Percentiles rank a stretch among this genome's conserved stretches.
These are phyloP conservation scores for Cherax destructor DNA, from an alignment of 1,140 invertebrate species.

Conservation along the genomic window DNA sequence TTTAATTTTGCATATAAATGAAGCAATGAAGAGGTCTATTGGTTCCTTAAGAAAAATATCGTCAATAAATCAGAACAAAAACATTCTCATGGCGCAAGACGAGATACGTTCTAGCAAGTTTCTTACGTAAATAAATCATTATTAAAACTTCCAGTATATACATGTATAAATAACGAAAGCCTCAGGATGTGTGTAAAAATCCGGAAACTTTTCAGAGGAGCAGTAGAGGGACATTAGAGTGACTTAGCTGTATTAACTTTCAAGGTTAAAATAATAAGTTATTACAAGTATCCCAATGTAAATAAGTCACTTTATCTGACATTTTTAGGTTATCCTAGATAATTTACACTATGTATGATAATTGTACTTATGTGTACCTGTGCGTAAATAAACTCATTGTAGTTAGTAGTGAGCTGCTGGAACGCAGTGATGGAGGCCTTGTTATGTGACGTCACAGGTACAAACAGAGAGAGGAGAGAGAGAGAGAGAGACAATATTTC, in stretches of 20 bases:
- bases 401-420: background rate
- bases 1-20: background rate
- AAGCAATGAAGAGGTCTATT: background rate
- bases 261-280: too few species aligned
- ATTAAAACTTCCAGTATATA: background rate
- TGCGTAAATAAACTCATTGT: background rate
- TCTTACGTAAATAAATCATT: background rate
- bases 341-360: too few species aligned
- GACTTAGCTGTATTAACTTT: too few species aligned
- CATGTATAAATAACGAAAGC: background rate
- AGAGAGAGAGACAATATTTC: background rate
- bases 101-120: constrained; percentile 31
- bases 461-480: constrained; percentile 54
- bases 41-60: background rate
- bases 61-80: constrained; percentile 62
- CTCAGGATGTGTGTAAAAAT: background rate
- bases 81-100: constrained; percentile 53
- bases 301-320: too few species aligned
- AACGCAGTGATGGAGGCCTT: constrained; percentile 41
- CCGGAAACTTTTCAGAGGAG: background rate
- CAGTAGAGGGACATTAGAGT: background rate
- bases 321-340: too few species aligned
- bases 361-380: too few species aligned
- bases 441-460: constrained; percentile 59
- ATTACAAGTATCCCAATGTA: too few species aligned